Evolutionary conservation across 2,113 vertebrate species (phyloP), one percentile per base, ranked within the genome.

Genomic region (Grammomys surdaster): DNA sequence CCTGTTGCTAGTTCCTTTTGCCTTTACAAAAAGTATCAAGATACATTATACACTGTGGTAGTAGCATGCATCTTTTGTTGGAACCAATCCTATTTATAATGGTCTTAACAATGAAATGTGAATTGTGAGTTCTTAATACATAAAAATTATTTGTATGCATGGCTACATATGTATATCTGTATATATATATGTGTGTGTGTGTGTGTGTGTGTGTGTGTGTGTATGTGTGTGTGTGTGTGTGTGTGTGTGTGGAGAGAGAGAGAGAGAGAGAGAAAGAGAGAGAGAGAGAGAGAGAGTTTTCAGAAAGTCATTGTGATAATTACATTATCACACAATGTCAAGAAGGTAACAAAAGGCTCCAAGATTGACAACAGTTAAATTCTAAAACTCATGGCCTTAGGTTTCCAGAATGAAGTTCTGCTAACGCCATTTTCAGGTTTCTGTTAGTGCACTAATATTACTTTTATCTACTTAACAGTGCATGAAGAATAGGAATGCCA

Each of bases 61-160:
- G 70, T 89, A 63, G 51, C 31, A 22, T 33, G 7, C 3, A 33
- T 24, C 1, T 31, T 76, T 22, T 88, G 4, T 16, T 63, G 67
- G 54, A 14, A 1, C 36, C 22, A 73, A 75, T 5, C 7, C 40
- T 88, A 40, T 46, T 72, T 48, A 60, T 28, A 46, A 84, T 33
- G 1, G 10, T 69, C 85, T 75, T 88, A 82, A 90, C 72, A 85
- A 81, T 81, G 17, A 91, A 84, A 86, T 36, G 78, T 95, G 67
- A 91, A 60, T 67, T 48, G 2, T 16, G 75, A 77, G 28, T 19
- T 48, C 17, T 91, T 40, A 17, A 90, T 69, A 72, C 7, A 85
- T 2, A 75, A 65, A 85, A 33, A 36, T 90, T 51, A 77, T 48
- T n/a, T n/a, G 7, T 40, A 5, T 65, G 16, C 11, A 20, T 46